These are phyloP conservation scores for Neodiprion pinetum DNA, from an alignment of 1,140 invertebrate species.

Conservation along the genomic window DNA sequence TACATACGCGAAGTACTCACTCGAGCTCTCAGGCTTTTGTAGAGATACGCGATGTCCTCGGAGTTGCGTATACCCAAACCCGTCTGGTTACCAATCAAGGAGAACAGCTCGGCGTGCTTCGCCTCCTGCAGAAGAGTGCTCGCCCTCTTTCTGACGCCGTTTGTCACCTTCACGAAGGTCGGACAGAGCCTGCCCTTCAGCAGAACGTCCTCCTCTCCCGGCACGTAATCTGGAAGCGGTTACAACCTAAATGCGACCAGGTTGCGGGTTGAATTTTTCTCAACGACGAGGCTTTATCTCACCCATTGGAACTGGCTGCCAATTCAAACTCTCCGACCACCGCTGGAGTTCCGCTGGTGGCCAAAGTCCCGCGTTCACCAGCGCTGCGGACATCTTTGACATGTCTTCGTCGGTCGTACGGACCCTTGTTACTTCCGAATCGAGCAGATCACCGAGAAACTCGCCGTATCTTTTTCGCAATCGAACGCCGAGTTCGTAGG, in stretches of 20 bases:
- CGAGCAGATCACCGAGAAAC: constrained; percentile 45
- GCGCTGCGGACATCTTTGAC: constrained; percentile 66
- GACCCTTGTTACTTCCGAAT: constrained; percentile 50
- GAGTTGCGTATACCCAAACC: constrained; percentile 34
- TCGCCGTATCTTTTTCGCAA: constrained; percentile 43
- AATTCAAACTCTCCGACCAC: constrained; percentile 57
- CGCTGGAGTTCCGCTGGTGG: constrained; percentile 53
- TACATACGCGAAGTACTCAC: constrained; percentile 25
- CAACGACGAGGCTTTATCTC: constrained; percentile 1
- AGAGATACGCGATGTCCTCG: constrained; percentile 40
- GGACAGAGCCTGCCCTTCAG: constrained; percentile 49
- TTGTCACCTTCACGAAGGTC: constrained; percentile 31
- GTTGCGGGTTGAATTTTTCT: not conserved
- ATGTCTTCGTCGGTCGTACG: constrained; percentile 61
- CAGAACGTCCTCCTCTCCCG: constrained; percentile 36
- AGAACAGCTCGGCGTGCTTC: constrained; percentile 31
- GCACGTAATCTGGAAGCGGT: constrained; percentile 40
- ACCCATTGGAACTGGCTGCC: constrained; percentile 67
- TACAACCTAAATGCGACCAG: constrained; percentile 16
- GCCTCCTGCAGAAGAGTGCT: constrained; percentile 10
- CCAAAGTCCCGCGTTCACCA: constrained; percentile 64
- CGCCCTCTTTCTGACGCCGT: constrained; percentile 27
- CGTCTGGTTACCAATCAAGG: constrained; percentile 35
- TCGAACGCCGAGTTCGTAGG: constrained; percentile 45
- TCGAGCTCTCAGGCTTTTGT: constrained; percentile 43